These are phyloP conservation scores for Micromys minutus DNA, from an alignment of 2,113 vertebrate species.

Conservation along the genomic window DNA sequence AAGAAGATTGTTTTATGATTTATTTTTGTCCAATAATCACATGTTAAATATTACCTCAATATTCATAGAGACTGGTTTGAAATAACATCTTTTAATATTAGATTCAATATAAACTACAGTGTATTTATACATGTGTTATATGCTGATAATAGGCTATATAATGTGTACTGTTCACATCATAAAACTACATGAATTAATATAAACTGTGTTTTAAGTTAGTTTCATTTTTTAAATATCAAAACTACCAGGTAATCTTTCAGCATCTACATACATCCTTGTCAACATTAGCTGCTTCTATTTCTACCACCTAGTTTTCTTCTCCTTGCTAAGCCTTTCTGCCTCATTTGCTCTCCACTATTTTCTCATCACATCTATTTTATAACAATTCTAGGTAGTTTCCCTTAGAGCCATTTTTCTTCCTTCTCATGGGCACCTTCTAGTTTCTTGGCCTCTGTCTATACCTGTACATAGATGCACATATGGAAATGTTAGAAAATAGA, in stretches of 20 bases:
- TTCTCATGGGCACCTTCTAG: neutral
- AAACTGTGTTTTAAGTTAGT: neutral
- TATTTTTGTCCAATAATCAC: neutral
- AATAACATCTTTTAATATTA: slow-evolving; percentile 10
- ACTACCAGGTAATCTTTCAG: neutral
- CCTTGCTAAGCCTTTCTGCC: neutral
- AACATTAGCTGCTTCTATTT: neutral
- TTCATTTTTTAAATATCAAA: neutral
- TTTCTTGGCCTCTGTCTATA: neutral
- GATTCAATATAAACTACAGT: neutral
- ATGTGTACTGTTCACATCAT: neutral
- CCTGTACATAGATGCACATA: neutral
- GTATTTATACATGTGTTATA: neutral
- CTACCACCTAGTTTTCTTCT: neutral
- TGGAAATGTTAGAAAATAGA: neutral
- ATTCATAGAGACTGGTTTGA: neutral
- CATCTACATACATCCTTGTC: too few relatives aligned
- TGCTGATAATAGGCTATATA: neutral
- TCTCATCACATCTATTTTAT: too few relatives aligned
- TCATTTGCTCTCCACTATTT: neutral
- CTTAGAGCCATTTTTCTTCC: neutral
- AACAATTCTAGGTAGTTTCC: neutral
- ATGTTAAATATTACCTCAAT: neutral
- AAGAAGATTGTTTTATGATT: neutral
- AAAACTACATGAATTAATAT: neutral